Base-by-base conservation (phyloP, 2,113 vertebrate species). In the Zosterops japonicus region DNA sequence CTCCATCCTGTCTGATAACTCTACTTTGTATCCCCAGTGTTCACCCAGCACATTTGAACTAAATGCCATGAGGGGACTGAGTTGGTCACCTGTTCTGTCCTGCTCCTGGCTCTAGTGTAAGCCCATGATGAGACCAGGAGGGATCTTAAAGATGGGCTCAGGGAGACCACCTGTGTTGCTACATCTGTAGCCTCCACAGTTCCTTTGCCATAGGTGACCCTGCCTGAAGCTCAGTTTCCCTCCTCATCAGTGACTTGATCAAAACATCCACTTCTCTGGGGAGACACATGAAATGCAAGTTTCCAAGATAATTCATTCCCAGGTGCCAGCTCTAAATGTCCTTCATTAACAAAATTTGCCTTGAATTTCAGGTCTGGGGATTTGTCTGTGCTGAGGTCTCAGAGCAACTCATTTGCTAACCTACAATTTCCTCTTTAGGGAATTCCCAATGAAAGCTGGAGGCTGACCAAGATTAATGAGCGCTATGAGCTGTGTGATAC, bases 401-500 rank as follows among this genome's bases (percentile, higher is more conserved):
- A 19, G 64, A 74, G 60, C 41, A 84, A 28, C 23, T 94, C 4
- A 19, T 90, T 92, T 94, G 55, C 87, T 97, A 81, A 95, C 42
- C 27, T 83, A 88, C 87, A 79, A 36, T 97, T 93, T 79, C 81
- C 60, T 78, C 31, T 90, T 20, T 16, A 99, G 99, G 99, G 99
- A 35, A 98, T 99, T 94, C 99, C 99, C 11, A 99, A 99, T 74
- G 99, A 99, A 97, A 99, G 99, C 95, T 99, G 99, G 99, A 99
- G 99, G 95, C 87, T 99, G 87, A 98, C 99, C 24, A 99, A 98
- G 96, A 97, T 99, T 63, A 99, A 99, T 4, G 99, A 99, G 76
- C 98, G 98, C 50, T 99, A 99, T 8, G 99, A 99, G 83, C 97
- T 99, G 57, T 99, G 99, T 87, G 99, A 99, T 84, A 99, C 99